phyloP scores from a whole-genome alignment of 2,113 vertebrate species.

The Fregata magnificens region DNA sequence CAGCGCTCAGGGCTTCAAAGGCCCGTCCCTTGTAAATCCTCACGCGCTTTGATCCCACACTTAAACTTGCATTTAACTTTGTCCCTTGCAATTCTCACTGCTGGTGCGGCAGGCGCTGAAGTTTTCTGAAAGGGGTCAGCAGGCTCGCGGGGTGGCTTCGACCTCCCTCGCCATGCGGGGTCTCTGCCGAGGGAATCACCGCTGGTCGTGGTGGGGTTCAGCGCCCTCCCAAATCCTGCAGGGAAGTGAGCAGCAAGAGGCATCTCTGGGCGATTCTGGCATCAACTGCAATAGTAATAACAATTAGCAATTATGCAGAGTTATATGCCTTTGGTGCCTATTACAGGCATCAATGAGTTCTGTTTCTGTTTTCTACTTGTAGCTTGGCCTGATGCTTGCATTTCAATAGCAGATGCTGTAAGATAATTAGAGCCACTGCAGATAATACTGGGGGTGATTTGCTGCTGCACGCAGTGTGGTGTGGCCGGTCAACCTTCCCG shows the following conservation, averaged over 20 bases:
- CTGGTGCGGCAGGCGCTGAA: accelerated
- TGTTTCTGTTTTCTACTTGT: constrained; percentile 49
- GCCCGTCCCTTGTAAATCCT: neutral
- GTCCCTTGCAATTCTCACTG: accelerated
- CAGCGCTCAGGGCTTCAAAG: accelerated
- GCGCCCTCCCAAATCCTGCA: neutral
- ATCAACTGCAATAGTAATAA: constrained; percentile 1
- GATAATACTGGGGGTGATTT: neutral
- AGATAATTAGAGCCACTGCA: constrained; percentile 2
- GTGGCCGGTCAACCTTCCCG: neutral
- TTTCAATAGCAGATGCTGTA: constrained; percentile 45
- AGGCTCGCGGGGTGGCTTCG: accelerated
- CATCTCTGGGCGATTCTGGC: constrained; percentile 16
- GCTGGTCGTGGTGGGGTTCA: accelerated
- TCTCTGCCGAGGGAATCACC: neutral
- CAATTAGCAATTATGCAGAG: constrained; percentile 47
- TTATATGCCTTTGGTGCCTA: constrained; percentile 29
- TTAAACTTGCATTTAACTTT: neutral
- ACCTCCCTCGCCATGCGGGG: accelerated
- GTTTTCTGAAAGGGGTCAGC: neutral
- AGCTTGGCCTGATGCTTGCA: constrained; percentile 10
- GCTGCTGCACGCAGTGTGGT: neutral
- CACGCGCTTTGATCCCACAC: accelerated
- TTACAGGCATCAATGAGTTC: constrained; percentile 5
- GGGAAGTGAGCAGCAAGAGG: neutral